Evolutionary conservation across 2,797 vertebrate genomes (phyloP), one percentile per base, ranked within the genome.

Genomic region (Iguana delicatissima): DNA sequence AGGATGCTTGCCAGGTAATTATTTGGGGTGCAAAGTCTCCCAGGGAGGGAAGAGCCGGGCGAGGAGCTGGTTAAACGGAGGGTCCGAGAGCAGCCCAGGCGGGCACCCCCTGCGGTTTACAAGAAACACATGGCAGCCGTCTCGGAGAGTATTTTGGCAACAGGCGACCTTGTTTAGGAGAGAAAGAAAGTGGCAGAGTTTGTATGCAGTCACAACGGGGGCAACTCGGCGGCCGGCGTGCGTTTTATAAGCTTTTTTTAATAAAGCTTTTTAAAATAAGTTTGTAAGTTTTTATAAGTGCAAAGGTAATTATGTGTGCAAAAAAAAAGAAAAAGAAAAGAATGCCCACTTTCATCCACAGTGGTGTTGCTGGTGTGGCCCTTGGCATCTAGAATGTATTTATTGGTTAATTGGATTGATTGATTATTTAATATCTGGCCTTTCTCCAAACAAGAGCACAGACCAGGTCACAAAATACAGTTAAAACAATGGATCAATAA

Each of bases 101-200:
- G 6, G 74, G 81, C 84, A 55, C 13, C 9, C 69, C 89, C 85
- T 82, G 86, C 87, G 90, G 46, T 89, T 95, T 94, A 89, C 76
- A 88, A 38, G 86, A 96, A 95, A 96, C 85, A 95, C 89, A 94
- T 84, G 81, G 57, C 85, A 46, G 79, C 22, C 62, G 46, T 2
- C 73, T 2, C 2, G 5, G 64, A 24, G 62, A n/a, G 24, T 94
- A 74, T 95, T 97, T 95, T 88, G 83, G 90, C 57, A 85, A 82
- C 89, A 95, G 93, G 94, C 92, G 94, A 0, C 0, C 81, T 91
- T 92, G 87, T 92, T 94, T 92, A 85, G 90, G 64, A 32, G 42
- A 76, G 88, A 59, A 86, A 84, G 86, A 89, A 91, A 87, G 82
- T 69, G 5, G 26, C 50, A 69, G 26, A 0, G 1, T 90, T 88